A percentile compares a stretch with the other conserved stretches of the same genome.
These are phyloP conservation scores for Thera britannica DNA, from an alignment of 2,888 invertebrate species.

Conservation along the genomic window DNA sequence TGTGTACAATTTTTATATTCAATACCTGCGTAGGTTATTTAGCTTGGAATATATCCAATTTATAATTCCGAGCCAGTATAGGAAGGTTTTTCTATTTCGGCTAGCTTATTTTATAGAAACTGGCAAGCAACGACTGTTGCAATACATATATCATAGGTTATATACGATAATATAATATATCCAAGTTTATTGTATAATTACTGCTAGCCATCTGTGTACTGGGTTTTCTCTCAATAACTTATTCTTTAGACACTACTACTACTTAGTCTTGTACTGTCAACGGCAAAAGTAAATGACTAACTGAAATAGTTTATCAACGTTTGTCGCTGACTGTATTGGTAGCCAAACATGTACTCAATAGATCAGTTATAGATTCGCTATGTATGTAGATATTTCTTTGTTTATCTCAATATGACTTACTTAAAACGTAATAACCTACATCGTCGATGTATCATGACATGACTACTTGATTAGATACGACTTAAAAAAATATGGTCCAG, in stretches of 20 bases:
- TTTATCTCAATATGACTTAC: not conserved
- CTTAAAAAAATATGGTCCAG: too few relatives aligned
- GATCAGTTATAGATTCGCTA: not conserved
- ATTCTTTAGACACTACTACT: slow-evolving; percentile 1
- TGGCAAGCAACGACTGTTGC: slow-evolving; percentile 57
- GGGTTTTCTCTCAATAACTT: slow-evolving; percentile 6
- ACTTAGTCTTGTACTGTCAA: slow-evolving; percentile 4
- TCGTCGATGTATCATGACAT: too few relatives aligned
- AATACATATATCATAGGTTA: slow-evolving; percentile 60
- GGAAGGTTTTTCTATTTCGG: slow-evolving; percentile 50
- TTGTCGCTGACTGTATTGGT: slow-evolving; percentile 1
- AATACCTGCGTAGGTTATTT: slow-evolving; percentile 30
- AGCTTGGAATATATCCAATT: slow-evolving; percentile 40
- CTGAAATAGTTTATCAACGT: not conserved
- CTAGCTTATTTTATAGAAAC: slow-evolving; percentile 47
- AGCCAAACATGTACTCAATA: slow-evolving; percentile 2
- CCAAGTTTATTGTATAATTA: too few relatives aligned
- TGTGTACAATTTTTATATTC: slow-evolving; percentile 30
- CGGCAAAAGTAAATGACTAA: not conserved
- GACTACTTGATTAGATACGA: too few relatives aligned
- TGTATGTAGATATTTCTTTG: not conserved
- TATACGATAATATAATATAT: slow-evolving; percentile 38
- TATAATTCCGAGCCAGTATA: slow-evolving; percentile 68
- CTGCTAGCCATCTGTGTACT: slow-evolving; percentile 16
- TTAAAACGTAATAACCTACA: too few relatives aligned